Conservation (phyloP, 2,888 invertebrate species). For the Sminthurinus aureus region DNA sequence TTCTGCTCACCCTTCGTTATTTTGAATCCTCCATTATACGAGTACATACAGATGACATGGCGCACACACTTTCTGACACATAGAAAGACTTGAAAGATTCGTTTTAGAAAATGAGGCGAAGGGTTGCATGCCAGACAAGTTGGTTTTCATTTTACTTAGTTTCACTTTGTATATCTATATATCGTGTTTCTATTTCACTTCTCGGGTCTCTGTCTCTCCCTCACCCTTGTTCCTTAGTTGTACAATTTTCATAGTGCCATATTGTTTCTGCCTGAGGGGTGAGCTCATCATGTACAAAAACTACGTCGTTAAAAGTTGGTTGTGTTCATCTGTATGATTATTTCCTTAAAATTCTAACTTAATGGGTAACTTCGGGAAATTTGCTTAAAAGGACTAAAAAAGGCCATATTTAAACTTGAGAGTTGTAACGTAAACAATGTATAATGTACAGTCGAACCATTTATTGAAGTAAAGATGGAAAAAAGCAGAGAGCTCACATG, state of each 20-base stretch:
- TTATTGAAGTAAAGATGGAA: not conserved
- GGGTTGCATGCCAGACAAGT: slow-evolving; percentile 11
- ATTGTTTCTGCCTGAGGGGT: slow-evolving; percentile 15
- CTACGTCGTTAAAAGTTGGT: not conserved
- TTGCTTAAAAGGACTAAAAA: not conserved
- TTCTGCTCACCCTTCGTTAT: slow-evolving; percentile 1
- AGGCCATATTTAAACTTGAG: not conserved
- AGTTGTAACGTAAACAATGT: not conserved
- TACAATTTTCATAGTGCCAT: not conserved
- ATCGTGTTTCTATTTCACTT: not conserved
- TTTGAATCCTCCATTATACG: not conserved
- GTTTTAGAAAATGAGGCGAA: slow-evolving; percentile 18
- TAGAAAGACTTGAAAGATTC: not conserved
- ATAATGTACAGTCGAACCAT: not conserved
- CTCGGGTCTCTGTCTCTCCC: not conserved
- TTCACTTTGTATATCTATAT: not conserved
- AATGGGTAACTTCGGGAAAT: not conserved
- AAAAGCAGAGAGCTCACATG: not conserved
- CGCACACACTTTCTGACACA: not conserved
- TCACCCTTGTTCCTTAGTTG: not conserved
- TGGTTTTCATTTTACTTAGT: slow-evolving; percentile 4
- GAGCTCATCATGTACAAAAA: not conserved
- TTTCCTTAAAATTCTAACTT: not conserved
- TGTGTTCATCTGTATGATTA: not conserved
- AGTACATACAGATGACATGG: not conserved